Evolutionary conservation across 2,797 vertebrate genomes (phyloP).

Genomic region (Siniperca undulata): DNA sequence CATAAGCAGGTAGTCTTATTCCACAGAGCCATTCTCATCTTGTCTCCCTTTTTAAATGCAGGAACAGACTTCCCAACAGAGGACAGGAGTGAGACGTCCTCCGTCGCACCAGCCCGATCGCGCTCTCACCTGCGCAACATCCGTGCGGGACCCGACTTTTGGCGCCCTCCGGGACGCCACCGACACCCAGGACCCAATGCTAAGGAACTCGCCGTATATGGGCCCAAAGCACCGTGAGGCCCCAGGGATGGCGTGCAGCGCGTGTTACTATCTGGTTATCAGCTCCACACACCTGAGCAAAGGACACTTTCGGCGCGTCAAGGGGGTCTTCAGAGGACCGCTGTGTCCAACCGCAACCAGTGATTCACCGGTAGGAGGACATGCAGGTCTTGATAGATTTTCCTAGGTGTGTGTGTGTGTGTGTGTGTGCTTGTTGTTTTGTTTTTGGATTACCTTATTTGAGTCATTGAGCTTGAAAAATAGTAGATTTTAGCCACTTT

Average conservation of each 20-base stretch:
- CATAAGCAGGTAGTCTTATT: neutral
- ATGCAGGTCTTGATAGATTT: constrained; percentile 1
- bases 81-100: constrained; percentile 55
- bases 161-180: constrained; percentile 23
- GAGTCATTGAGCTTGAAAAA: neutral
- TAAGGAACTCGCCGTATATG: constrained; percentile 33
- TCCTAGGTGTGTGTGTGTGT: neutral
- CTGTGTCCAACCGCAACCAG: constrained; percentile 89
- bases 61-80: constrained; percentile 51
- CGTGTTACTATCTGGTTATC: constrained; percentile 98
- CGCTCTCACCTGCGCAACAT: constrained; percentile 47
- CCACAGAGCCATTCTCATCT: constrained; percentile 7
- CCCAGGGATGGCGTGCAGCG: constrained; percentile 92
- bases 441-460: neutral
- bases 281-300: constrained; percentile 98
- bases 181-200: constrained; percentile 1
- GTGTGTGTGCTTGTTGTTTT: neutral
- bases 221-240: constrained; percentile 60
- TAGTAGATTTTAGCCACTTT: neutral
- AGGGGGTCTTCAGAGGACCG: constrained; percentile 98
- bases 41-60: constrained; percentile 31
- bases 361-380: constrained; percentile 89
- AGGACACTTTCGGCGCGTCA: constrained; percentile 97
- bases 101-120: neutral
- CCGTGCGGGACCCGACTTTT: constrained; percentile 17